Percentiles rank a stretch among this genome's conserved stretches.
Evolutionary conservation across 2,888 invertebrate genomes (phyloP).

Genomic region (Apodemia mormo): DNA sequence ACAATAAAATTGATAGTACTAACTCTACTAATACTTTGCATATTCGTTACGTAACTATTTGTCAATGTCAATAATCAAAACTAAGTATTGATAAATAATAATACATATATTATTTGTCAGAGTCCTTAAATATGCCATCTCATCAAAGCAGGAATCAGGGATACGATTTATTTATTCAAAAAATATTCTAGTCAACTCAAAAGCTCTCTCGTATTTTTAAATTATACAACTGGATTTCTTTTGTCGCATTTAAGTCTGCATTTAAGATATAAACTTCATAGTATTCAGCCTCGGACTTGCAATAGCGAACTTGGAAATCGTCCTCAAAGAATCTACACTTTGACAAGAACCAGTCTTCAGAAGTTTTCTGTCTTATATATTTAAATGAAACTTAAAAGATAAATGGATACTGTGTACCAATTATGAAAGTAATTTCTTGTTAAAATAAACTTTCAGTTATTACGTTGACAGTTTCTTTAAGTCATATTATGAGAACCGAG

Average conservation of each 20-base stretch:
- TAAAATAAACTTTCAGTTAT: background rate
- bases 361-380: background rate
- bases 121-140: no score
- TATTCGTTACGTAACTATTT: no score
- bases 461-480: no score
- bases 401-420: no score
- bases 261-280: constrained; percentile 8
- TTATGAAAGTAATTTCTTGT: no score
- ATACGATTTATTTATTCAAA: background rate
- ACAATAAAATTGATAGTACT: no score
- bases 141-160: no score
- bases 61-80: no score
- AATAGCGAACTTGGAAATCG: background rate
- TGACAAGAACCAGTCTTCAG: background rate
- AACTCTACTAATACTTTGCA: no score
- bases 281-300: constrained; percentile 8
- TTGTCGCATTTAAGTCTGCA: constrained; percentile 13
- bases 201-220: background rate
- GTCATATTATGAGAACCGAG: background rate
- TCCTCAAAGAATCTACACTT: constrained; percentile 13
- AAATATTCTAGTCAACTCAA: background rate
- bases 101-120: no score
- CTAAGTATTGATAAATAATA: no score
- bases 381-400: no score
- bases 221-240: constrained; percentile 14